Evolutionary conservation across 2,113 vertebrate genomes (phyloP), one percentile per base, ranked within the genome.

Genomic region (Corythaixoides concolor): DNA sequence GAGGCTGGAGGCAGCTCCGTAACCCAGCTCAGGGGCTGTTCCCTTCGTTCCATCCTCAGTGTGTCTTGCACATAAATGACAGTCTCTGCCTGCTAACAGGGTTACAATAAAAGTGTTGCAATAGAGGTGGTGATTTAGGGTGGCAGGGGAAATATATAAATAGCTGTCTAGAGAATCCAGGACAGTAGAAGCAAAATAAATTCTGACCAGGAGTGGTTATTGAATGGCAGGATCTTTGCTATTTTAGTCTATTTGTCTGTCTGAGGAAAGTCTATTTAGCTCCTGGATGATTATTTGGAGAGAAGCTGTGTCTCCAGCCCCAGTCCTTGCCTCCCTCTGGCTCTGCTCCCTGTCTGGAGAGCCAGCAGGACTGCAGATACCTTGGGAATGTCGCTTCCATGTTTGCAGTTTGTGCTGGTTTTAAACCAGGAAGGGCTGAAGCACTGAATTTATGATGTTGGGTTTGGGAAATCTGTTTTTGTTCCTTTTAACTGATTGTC

Each of bases 401-500:
- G 37, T 90, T 89, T 77, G 55, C 80, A 47, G 70, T 69, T 93
- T 78, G 59, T 75, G 73, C 68, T 80, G 62, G 9, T 63, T 94
- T 92, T 55, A 84, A 95, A 78, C 59, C 43, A 70, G 64, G 64
- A 75, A 49, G 55, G 70, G 35, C 27, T 8, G 35, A 94, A 93
- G 41, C 30, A 3, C 45, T 79, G 95, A 47, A 80, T 94, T 94
- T 77, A 69, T 77, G 52, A 63, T 32, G 68, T 78, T 91, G 84
- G 73, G 14, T 63, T 80, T 78, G 72, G 88, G 76, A 94, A 91
- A 96, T 86, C 75, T 93, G 33, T 73, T 95, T 94, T 88, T 77
- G 63, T 88, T 92, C 52, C 43, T 47, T 77, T 59, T 58, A 88
- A 83, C 78, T 66, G 89, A 72, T 91, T 85, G 93, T 93, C 90